Evolutionary conservation across 2,113 vertebrate genomes (phyloP), one percentile per base, ranked within the genome.

Genomic region (Serilophus lunatus): DNA sequence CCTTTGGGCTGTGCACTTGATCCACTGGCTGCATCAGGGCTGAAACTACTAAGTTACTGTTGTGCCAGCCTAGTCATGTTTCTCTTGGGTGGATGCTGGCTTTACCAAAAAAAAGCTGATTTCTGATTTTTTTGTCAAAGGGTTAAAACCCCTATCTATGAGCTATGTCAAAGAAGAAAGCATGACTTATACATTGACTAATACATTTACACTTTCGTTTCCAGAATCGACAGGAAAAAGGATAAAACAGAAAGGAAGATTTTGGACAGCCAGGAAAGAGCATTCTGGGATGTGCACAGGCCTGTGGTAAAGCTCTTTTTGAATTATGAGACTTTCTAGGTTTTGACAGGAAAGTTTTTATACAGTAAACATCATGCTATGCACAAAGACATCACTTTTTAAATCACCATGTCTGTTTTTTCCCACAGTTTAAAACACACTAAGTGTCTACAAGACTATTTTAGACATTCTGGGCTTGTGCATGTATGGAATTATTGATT

Each of bases 231-330:
- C 97, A 98, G 99, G 70, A 99, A 99, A 97, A 99, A 99, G 86
- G 99, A 99, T 97, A 99, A 99, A 96, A 99, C 99, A 6, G 99
- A 99, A 97, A 98, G 99, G 93, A 99, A 99, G 97, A 99, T 99
- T 97, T 97, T 99, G 95, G 99, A 99, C 96, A 99, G 99, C 95
- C 99, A 99, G 96, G 99, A 99, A 96, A 98, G 99, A 94, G 99
- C 99, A 74, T 99, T 99, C 97, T 99, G 99, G 99, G 99, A 99
- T 83, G 99, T 99, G 79, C 99, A 99, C 96, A 98, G 99, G 61
- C 99, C 99, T 76, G 99, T 99, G 99, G 99, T 99, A 97, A 98
- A 98, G 96, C 36, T 90, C 22, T 61, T 64, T 76, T 95, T 79
- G 42, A 90, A 76, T 88, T 2, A 83, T 76, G 16, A 78, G 47